phyloP scores from a whole-genome alignment of 2,888 invertebrate genomes.

The Zootermopsis nevadensis region DNA sequence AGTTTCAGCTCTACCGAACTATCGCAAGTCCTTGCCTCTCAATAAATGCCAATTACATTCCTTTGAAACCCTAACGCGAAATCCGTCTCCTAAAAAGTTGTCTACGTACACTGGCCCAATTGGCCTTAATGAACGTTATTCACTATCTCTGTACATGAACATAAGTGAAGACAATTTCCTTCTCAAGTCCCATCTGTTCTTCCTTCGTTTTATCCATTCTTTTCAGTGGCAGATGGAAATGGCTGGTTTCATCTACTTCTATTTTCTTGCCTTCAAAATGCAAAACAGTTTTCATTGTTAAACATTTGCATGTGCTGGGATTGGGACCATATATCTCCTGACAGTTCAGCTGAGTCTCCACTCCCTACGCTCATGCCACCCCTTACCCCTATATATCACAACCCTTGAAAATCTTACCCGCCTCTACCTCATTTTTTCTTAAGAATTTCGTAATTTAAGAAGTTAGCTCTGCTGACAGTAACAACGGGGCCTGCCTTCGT shows the following conservation, averaged over 20 bases:
- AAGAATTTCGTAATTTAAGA: slow-evolving; percentile 42
- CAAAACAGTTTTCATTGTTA: slow-evolving; percentile 42
- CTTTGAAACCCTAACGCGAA: too few relatives aligned
- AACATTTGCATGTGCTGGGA: slow-evolving; percentile 41
- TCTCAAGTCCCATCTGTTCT: too few relatives aligned
- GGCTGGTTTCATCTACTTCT: not conserved
- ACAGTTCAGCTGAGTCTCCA: not conserved
- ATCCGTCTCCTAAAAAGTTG: too few relatives aligned
- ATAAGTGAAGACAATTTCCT: not conserved
- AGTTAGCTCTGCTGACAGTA: slow-evolving; percentile 27
- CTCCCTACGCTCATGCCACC: not conserved
- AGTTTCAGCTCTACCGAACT: too few relatives aligned
- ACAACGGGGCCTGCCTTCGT: slow-evolving; percentile 8
- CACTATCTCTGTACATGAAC: not conserved
- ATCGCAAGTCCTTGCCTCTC: too few relatives aligned
- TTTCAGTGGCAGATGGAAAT: slow-evolving; percentile 32
- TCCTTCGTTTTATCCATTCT: not conserved
- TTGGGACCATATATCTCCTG: slow-evolving; percentile 28
- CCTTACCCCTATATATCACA: slow-evolving; percentile 21
- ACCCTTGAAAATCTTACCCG: not conserved
- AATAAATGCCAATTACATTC: too few relatives aligned
- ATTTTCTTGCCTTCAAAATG: slow-evolving; percentile 30
- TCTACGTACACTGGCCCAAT: too few relatives aligned
- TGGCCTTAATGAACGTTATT: too few relatives aligned
- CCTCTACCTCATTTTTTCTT: slow-evolving; percentile 35